Conservation (phyloP, 2,888 invertebrate genomes). For the Chromoteleia sp. region DNA sequence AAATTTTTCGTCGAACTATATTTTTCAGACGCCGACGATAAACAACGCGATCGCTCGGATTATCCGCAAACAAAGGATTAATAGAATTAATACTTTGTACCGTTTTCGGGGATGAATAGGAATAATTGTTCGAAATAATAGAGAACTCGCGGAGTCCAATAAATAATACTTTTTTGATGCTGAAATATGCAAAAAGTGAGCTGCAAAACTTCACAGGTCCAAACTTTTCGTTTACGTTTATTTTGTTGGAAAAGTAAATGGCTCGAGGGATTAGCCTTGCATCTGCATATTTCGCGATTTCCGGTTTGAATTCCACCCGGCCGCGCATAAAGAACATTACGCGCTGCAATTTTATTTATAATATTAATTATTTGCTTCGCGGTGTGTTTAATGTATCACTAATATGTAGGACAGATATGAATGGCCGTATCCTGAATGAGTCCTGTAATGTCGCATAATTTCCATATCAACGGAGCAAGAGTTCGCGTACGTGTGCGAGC, state of each 20-base stretch:
- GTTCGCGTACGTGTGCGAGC: conserved; percentile 3
- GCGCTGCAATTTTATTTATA: conserved; percentile 44
- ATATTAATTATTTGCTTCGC: conserved; percentile 50
- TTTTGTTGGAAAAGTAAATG: conserved; percentile 52
- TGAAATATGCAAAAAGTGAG: conserved; percentile 34
- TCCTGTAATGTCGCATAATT: conserved; percentile 60
- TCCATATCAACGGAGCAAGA: conserved; percentile 54
- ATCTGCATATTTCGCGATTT: conserved; percentile 49
- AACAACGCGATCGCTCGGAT: conserved; percentile 13
- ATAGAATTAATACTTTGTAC: background rate
- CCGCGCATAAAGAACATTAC: conserved; percentile 41
- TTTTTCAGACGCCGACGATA: conserved; percentile 11
- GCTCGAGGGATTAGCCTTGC: conserved; percentile 47
- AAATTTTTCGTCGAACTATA: conserved; percentile 9
- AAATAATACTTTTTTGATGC: conserved; percentile 33
- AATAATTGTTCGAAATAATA: conserved; percentile 22
- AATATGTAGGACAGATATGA: conserved; percentile 59
- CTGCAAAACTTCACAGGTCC: conserved; percentile 20
- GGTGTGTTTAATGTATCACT: conserved; percentile 32
- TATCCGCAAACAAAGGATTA: background rate
- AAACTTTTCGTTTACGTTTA: conserved; percentile 45
- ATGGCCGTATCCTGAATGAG: conserved; percentile 63
- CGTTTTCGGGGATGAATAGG: background rate
- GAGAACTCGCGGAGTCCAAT: conserved; percentile 6
- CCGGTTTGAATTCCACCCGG: conserved; percentile 34